Evolutionary conservation across 2,888 invertebrate species (phyloP).

Genomic region (Drosophila siamana): DNA sequence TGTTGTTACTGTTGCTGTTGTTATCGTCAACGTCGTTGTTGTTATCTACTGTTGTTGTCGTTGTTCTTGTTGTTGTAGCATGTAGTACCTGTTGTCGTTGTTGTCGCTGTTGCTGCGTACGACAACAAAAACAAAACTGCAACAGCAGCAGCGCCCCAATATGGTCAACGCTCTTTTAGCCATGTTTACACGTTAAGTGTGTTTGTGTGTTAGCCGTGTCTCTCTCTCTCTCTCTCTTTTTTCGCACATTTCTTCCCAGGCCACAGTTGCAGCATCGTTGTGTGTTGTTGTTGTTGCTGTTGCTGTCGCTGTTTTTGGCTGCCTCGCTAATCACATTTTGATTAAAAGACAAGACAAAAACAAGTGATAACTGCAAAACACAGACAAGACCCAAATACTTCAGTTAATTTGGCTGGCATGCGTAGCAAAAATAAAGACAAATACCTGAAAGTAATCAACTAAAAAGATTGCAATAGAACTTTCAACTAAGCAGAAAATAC

Average conservation of each 20-base stretch:
- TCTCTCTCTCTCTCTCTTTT: constrained; percentile 4
- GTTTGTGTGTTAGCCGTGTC: constrained; percentile 75
- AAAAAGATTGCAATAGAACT: constrained; percentile 37
- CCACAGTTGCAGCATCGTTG: constrained; percentile 40
- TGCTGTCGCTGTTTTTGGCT: too few species aligned
- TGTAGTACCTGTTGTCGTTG: constrained; percentile 67
- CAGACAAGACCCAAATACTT: constrained; percentile 36
- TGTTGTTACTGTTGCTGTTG: constrained; percentile 35
- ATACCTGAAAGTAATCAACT: neutral
- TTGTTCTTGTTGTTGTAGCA: constrained; percentile 40
- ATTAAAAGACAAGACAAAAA: constrained; percentile 61
- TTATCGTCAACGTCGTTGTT: constrained; percentile 6
- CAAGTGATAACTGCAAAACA: constrained; percentile 32
- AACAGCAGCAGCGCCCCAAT: constrained; percentile 62
- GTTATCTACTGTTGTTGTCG: constrained; percentile 20
- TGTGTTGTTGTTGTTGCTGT: constrained; percentile 31
- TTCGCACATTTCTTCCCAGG: constrained; percentile 65
- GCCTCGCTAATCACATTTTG: constrained; percentile 79
- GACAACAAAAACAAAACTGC: constrained; percentile 53
- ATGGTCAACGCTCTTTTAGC: constrained; percentile 81
- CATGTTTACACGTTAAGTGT: constrained; percentile 81
- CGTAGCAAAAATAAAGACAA: constrained; percentile 20
- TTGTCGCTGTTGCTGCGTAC: constrained; percentile 65
- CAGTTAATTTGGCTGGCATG: constrained; percentile 5
- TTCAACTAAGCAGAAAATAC: constrained; percentile 18